phyloP scores from a whole-genome alignment of 2,888 invertebrate genomes.

The Junonia oenone region DNA sequence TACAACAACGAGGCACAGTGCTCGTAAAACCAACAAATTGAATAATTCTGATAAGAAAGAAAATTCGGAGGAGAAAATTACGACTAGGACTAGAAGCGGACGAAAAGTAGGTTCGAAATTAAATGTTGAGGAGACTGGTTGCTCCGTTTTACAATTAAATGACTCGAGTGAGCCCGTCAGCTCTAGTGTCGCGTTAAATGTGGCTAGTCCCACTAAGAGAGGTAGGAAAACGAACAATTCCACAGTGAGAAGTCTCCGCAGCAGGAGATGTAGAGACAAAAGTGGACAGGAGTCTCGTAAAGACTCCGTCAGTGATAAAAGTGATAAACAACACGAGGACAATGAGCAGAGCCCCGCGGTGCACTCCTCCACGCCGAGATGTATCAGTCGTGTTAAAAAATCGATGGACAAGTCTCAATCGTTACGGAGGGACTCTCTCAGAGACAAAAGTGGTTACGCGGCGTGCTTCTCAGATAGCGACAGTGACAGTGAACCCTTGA shows the following conservation, averaged over 20 bases:
- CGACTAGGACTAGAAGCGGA: conserved; percentile 58
- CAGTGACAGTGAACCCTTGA: conserved; percentile 57
- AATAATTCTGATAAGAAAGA: conserved; percentile 53
- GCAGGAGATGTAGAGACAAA: conserved; percentile 18
- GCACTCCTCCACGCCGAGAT: conserved; percentile 19
- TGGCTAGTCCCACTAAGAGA: conserved; percentile 37
- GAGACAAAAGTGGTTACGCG: conserved; percentile 62
- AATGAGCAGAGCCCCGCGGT: conserved; percentile 21
- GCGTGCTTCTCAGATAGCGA: conserved; percentile 71
- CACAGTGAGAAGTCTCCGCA: conserved; percentile 22
- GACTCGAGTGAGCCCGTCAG: conserved; percentile 50
- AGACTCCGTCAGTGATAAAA: conserved; percentile 24
- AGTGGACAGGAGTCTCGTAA: conserved; percentile 16
- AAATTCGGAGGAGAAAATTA: conserved; percentile 44
- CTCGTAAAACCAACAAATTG: conserved; percentile 37
- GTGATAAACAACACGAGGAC: conserved; percentile 18
- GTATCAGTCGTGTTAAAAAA: conserved; percentile 38
- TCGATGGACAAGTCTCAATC: conserved; percentile 39
- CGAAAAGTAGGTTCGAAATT: conserved; percentile 44
- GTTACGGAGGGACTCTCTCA: conserved; percentile 45
- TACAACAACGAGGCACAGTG: conserved; percentile 35
- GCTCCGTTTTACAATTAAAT: conserved; percentile 34
- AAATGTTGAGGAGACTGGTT: conserved; percentile 48
- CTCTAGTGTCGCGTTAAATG: conserved; percentile 54
- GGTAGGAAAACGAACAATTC: conserved; percentile 30